Evolutionary conservation across 2,888 invertebrate species (phyloP), one percentile per base, ranked within the genome.

Genomic region (Oxystoma pomonae): DNA sequence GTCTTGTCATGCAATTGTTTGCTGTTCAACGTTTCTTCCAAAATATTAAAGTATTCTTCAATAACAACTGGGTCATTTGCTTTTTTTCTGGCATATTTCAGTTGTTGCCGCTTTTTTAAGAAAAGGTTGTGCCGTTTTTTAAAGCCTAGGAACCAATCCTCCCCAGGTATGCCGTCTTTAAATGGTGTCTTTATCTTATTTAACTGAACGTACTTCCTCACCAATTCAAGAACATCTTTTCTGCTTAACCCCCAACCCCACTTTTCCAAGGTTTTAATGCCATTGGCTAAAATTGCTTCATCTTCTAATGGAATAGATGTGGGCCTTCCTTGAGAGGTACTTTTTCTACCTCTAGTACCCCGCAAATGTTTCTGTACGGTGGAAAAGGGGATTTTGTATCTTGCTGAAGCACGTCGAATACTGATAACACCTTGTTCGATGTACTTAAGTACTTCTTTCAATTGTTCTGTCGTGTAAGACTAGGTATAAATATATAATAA

Each of bases 171-270:
- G 21, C 57, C 57, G 57, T 57, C 57, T 57, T 57, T 21, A 18
- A 57, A 57, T 57, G 57, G 57, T 19, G 57, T 20, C 18, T 57
- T 49, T 18, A 57, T 16, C 35, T 1, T n/a, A 57, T 57, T 57
- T 16, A 17, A 22, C 21, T 57, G 21, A 20, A 57, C 20, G 35
- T 57, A 57, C 57, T 57, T 22, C 16, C 57, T 49, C 21, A 57
- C 22, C 22, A 57, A 49, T 35, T 57, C 57, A n/a, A 57, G 21
- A 49, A 57, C 35, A 35, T 57, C 57, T 57, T 57, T 57, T 57
- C 57, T 22, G 16, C 57, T 49, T 35, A 57, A 16, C n/a, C 57
- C 57, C 21, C 21, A 57, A 35, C 21, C 57, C 57, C 57, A 57
- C 35, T 57, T 20, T 35, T 22, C 57, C 35, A 57, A 57, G 57